Evolutionary conservation across 2,113 vertebrate genomes (phyloP).

Genomic region (Orientallactaga bullata): DNA sequence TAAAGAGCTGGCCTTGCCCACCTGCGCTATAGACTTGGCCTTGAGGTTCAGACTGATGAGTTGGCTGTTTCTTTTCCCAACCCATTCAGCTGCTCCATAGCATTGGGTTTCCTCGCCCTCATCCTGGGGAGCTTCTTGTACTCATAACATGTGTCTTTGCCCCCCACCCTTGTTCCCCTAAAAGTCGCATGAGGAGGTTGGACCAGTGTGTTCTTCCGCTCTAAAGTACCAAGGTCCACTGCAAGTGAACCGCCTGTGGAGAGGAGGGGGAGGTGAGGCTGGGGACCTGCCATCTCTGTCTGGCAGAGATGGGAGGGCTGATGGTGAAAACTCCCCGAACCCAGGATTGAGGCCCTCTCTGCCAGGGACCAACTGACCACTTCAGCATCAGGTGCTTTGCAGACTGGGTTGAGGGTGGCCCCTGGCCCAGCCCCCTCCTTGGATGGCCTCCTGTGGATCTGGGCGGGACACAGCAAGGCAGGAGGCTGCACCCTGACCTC

Average conservation of each 20-base stretch:
- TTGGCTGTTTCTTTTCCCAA: background rate
- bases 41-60: background rate
- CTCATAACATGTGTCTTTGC: background rate
- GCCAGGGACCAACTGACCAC: background rate
- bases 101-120: background rate
- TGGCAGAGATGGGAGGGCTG: background rate
- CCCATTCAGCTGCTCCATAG: rapidly evolving
- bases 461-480: conserved; percentile 2
- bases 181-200: background rate
- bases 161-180: too few species aligned
- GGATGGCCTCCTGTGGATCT: background rate
- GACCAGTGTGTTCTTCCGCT: background rate
- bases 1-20: background rate
- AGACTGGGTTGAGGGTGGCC: background rate
- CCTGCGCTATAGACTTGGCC: background rate
- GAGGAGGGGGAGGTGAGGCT: background rate
- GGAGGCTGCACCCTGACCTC: conserved; percentile 61
- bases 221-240: background rate
- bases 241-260: background rate
- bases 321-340: background rate
- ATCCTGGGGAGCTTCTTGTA: too few species aligned
- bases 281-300: background rate
- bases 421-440: background rate
- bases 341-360: background rate
- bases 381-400: conserved; percentile 17